Base-by-base conservation (phyloP, 2,797 vertebrate species). In the Rachycentron canadum region DNA sequence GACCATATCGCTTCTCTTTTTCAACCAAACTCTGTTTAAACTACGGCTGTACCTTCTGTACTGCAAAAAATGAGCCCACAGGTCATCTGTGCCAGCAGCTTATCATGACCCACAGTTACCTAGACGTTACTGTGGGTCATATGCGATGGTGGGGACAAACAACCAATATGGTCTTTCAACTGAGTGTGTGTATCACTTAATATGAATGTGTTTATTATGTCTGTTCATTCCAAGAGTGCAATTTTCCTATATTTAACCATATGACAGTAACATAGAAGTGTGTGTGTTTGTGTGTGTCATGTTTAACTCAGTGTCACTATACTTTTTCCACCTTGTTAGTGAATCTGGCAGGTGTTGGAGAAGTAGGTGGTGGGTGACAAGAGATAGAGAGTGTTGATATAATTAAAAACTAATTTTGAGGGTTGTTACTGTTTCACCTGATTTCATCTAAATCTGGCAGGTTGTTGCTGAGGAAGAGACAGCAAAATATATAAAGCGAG, bases 381-480 rank as follows among this genome's bases (percentile, higher is more conserved):
- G 66, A 68, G 67, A 79, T 52, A 57, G 26, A 23, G n/a, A 41
- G 38, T 70, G 64, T 40, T 77, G 78, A 80, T 86, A 78, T 79
- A 79, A 86, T 88, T 84, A 69, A 81, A 81, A 81, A 47, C 30
- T 36, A 45, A 82, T 82, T 78, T 82, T 61, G 57, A 74, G 72
- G 69, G 61, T 74, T 89, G 81, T 86, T 82, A 69, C 65, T 67
- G 85, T 85, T 84, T 84, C 75, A 74, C 69, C 71, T 74, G 78
- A 83, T 82, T 73, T 73, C 36, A 82, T 87, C 67, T 62, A 61
- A 82, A 80, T 78, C 26, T 80, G 69, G 59, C 81, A 85, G 68
- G 65, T 78, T 72, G 78, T 72, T 80, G 71, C 76, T 49, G 13
- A 52, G 43, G 41, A 57, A 79, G n/a, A 67, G 25, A 72, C 0